phyloP scores from a whole-genome alignment of 2,113 vertebrate genomes.

The Arenaria interpres region DNA sequence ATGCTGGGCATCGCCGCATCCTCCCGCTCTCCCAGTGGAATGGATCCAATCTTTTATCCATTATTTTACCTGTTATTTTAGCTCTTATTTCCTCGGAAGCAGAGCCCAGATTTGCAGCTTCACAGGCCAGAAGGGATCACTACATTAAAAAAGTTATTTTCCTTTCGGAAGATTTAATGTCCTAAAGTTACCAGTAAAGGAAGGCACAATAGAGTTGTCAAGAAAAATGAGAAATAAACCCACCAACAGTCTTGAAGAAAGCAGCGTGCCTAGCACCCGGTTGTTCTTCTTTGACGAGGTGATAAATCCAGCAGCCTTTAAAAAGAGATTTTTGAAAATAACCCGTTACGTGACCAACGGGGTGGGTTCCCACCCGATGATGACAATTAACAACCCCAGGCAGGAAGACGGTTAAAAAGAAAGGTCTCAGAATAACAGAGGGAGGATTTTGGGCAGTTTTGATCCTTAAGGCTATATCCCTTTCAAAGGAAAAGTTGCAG shows the following conservation, averaged over 20 bases:
- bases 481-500: neutral
- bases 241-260: neutral
- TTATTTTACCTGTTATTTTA: neutral
- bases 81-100: neutral
- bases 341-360: neutral
- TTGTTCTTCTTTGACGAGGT: neutral
- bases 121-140: neutral
- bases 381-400: neutral
- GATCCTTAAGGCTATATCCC: no score
- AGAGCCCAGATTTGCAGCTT: neutral
- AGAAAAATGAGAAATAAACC: neutral
- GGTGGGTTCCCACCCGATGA: neutral
- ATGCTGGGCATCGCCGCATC: neutral
- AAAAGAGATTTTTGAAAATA: neutral
- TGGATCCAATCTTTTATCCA: neutral
- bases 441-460: neutral
- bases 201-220: neutral
- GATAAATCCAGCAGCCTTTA: neutral
- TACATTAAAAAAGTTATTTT: neutral
- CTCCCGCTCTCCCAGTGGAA: neutral
- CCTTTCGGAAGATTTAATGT: neutral
- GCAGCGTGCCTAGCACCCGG: neutral
- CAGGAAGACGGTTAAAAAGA: fast-evolving
- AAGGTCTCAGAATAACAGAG: neutral
- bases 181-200: neutral